Base-by-base conservation (phyloP, 1,140 invertebrate species). In the Orchestia grillus region DNA sequence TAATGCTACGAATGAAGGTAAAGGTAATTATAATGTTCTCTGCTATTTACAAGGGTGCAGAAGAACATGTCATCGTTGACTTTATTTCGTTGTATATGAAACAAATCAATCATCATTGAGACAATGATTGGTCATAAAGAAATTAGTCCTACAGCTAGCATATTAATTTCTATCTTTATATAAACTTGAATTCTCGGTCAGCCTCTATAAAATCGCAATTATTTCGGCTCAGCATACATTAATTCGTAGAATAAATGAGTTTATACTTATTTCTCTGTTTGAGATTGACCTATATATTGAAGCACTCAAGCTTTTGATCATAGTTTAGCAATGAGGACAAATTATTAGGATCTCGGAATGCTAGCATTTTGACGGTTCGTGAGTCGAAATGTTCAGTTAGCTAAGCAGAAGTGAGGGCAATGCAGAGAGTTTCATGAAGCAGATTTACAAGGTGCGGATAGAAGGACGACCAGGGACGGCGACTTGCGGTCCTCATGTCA, bases 1-100 rank as follows among this genome's bases (percentile, higher is more conserved):
- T 94, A 47, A 45, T 44, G 40, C 43, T 94, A 94, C 41, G 44
- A n/a, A 94, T 94, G 88, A 94, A 94, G 43, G 11, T 45, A 40
- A 45, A 94, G 92, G 44, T 94, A 94, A 44, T 94, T 45, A 45
- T n/a, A 94, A 94, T 90, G 88, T 94, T 94, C 92, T 44, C 92
- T 94, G 92, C 44, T 94, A 94, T 94, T 40, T 94, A 94, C 92
- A 94, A 44, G 40, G 44, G 43, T 36, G 92, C 92, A 94, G 92
- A 44, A 94, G 92, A 94, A 94, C 44, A 45, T 45, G 43, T 47
- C 44, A 94, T 94, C 92, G 92, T 45, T 94, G 92, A 94, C 44
- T 44, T 94, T 94, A 94, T 94, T 94, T 94, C 92, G 92, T 94
- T 94, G 92, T 94, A 47, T 44, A 94, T 47, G 92, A 94, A 94